Percentiles rank a stretch among this genome's conserved stretches.
These are phyloP conservation scores for Mastigias papua DNA, from an alignment of 30 jellyfish, hydroid and myxozoan species.

Conservation along the genomic window DNA sequence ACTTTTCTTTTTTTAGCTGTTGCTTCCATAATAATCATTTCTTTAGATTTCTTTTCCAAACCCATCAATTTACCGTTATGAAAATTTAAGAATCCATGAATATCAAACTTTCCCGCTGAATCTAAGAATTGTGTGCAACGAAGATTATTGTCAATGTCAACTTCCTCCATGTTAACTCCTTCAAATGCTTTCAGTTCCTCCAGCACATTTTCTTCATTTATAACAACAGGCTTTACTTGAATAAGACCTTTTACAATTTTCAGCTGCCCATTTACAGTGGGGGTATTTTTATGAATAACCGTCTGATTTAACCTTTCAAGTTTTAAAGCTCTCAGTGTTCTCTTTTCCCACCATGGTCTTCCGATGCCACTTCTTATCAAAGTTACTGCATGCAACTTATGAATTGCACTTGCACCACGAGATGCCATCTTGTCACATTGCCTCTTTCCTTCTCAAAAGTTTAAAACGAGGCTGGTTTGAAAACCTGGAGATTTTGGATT, in stretches of 20 bases:
- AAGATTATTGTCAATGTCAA: neutral
- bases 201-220: constrained; percentile 41
- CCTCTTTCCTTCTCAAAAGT: too few relatives aligned
- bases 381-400: constrained; percentile 89
- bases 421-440: constrained; percentile 91
- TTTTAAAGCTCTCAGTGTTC: constrained; percentile 81
- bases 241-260: constrained; percentile 69
- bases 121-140: constrained; percentile 48
- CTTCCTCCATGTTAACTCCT: constrained; percentile 48
- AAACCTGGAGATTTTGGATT: too few relatives aligned
- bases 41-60: constrained; percentile 31
- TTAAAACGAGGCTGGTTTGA: too few relatives aligned
- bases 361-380: constrained; percentile 93
- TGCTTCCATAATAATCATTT: constrained; percentile 8
- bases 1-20: constrained; percentile 27
- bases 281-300: constrained; percentile 87
- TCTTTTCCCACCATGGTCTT: constrained; percentile 97
- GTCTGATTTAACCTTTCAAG: constrained; percentile 64
- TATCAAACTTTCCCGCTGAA: constrained; percentile 48
- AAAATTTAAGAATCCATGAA: constrained; percentile 47
- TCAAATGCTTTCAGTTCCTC: constrained; percentile 36
- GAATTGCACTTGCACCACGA: constrained; percentile 63
- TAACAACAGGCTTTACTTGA: constrained; percentile 73
- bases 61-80: constrained; percentile 33
- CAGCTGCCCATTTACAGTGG: constrained; percentile 75